Evolutionary conservation across 2,797 vertebrate genomes (phyloP).

Genomic region (Eremophila alpestris): DNA sequence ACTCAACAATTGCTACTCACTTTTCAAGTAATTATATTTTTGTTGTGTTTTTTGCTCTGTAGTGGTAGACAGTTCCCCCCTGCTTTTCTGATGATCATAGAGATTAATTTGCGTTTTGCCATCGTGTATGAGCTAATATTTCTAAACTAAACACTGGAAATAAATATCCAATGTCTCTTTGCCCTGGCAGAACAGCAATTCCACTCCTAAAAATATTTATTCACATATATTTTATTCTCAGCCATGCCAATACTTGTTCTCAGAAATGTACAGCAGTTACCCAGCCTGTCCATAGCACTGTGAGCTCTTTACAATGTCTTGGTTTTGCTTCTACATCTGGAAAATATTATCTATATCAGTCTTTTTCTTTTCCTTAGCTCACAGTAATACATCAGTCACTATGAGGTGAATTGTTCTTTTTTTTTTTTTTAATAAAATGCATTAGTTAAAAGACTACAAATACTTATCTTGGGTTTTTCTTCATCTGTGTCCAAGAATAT

Average conservation of each 20-base stretch:
- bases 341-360: background rate
- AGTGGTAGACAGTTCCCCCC: background rate
- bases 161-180: background rate
- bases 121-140: background rate
- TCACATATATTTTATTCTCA: background rate
- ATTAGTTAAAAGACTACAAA: background rate
- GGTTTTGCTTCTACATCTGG: background rate
- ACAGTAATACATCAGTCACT: background rate
- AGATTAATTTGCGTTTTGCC: background rate
- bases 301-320: background rate
- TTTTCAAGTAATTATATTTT: background rate
- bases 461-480: background rate
- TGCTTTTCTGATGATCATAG: background rate
- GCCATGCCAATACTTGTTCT: background rate
- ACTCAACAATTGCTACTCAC: background rate
- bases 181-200: background rate
- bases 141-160: background rate
- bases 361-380: background rate
- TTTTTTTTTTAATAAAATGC: no score
- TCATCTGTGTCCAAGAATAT: background rate
- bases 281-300: background rate
- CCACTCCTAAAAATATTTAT: background rate
- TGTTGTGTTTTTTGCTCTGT: background rate
- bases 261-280: background rate
- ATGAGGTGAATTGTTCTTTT: background rate